Percentiles rank a stretch among this genome's conserved stretches.
phyloP scores from a whole-genome alignment of 2,797 vertebrate genomes.

The Steatocranus sp. region DNA sequence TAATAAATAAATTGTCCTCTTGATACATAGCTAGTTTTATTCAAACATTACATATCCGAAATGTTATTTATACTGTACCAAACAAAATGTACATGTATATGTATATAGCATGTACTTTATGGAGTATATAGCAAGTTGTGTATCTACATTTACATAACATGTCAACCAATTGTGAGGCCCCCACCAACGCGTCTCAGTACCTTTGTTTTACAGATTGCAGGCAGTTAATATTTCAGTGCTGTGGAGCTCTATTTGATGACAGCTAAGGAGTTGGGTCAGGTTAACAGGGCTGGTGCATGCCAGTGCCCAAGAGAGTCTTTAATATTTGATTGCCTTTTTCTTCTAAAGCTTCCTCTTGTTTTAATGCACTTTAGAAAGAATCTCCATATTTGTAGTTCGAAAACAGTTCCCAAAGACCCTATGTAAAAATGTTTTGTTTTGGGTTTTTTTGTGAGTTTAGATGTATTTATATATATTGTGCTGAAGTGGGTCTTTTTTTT shows the following conservation, averaged over 20 bases:
- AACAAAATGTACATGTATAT: background rate
- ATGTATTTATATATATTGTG: background rate
- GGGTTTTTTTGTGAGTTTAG: fast-evolving
- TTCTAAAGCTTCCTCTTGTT: slow-evolving; percentile 37
- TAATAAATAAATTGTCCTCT: background rate
- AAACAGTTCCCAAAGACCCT: background rate
- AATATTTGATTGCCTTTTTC: slow-evolving; percentile 64
- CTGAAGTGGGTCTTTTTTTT: background rate
- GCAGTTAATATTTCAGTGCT: slow-evolving; percentile 69
- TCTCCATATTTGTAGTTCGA: slow-evolving; percentile 12
- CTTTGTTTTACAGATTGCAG: slow-evolving; percentile 53
- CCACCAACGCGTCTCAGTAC: slow-evolving; percentile 2
- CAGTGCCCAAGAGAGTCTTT: slow-evolving; percentile 54
- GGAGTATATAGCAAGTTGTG: background rate
- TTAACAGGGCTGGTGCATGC: slow-evolving; percentile 59
- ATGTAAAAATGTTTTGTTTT: background rate
- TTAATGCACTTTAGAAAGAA: slow-evolving; percentile 33
- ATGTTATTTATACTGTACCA: background rate
- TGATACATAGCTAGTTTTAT: background rate
- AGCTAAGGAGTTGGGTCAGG: slow-evolving; percentile 48
- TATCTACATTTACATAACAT: background rate
- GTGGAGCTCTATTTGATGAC: slow-evolving; percentile 58
- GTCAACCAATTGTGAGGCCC: background rate
- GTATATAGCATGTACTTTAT: background rate
- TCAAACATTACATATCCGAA: background rate